Base-by-base conservation (phyloP, 2,888 invertebrate species). In the Drosophila limbata region DNA sequence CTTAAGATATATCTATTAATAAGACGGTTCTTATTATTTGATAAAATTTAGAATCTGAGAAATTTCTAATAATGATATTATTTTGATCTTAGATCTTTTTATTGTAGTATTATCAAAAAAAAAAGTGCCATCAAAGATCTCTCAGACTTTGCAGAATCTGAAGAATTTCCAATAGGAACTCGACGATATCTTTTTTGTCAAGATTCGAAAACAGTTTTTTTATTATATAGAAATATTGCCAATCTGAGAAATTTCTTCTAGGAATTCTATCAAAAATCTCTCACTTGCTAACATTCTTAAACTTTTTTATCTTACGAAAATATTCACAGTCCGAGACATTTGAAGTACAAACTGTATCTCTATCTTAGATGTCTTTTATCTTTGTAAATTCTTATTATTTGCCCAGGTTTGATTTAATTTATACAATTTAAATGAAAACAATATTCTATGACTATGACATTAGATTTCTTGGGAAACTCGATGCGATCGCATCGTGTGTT, bases 391-490 rank as follows among this genome's bases (percentile, higher is more conserved):
- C 42, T 37, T 0, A 15, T 39, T 15, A 9, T 9, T 39, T 39
- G 6, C 3, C 8, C 0, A 25, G 25, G 11, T 15, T 9, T 25
- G 2, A 3, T 17, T 6, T 10, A 13, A 45, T 15, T 28, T 9
- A 45, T 56, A 44, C 28, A 33, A 44, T 71, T 53, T 61, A n/a
- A 9, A 28, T 25, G 3, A 17, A 17, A 19, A 17, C 19, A 44
- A 21, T 13, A 44, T 44, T 11, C 39, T 31, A 28, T 39, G 50
- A 50, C 33, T 62, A 40, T 71, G 25, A 25, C 57, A 52, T 73
- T 52, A 57, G 55, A 51, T 15, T 28, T 11, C 37, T 61, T 65
- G 35, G 42, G 17, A 25, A 56, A 64, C 55, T 45, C 19, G 53
- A 25, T 48, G 42, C 53, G 40, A 51, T 60, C 51, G 35, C 39